Percentiles rank a stretch among this genome's conserved stretches.
Evolutionary conservation across 2,113 vertebrate species (phyloP).

Genomic region (Crotalus viridis): DNA sequence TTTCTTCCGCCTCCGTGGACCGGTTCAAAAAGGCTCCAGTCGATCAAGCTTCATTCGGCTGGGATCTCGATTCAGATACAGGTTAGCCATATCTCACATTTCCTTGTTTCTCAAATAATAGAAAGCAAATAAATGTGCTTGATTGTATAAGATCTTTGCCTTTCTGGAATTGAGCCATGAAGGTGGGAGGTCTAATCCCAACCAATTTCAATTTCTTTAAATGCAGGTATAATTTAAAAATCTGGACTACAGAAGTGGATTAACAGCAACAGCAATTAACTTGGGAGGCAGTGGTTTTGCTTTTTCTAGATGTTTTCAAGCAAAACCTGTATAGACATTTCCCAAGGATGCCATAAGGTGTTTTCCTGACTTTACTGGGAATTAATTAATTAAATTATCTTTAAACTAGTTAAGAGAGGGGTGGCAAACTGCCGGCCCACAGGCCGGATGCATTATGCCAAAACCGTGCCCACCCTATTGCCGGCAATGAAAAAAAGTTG

Average conservation of each 20-base stretch:
- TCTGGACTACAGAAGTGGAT: background rate
- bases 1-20: conserved; percentile 93
- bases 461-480: no score
- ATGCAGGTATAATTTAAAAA: background rate
- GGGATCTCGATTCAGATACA: conserved; percentile 96
- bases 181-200: background rate
- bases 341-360: background rate
- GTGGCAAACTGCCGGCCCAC: no score
- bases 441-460: no score
- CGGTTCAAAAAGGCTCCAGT: conserved; percentile 85
- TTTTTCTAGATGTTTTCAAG: background rate
- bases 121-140: background rate
- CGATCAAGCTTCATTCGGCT: conserved; percentile 90
- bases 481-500: no score
- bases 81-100: conserved; percentile 63
- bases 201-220: background rate
- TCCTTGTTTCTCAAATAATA: background rate
- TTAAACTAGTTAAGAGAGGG: background rate
- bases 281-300: background rate
- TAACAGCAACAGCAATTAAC: background rate
- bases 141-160: background rate
- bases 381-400: background rate
- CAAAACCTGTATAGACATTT: background rate
- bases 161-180: background rate
- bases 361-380: background rate